These are phyloP conservation scores for Allolobophora icterica DNA, from an alignment of 2,888 invertebrate species.

Conservation along the genomic window DNA sequence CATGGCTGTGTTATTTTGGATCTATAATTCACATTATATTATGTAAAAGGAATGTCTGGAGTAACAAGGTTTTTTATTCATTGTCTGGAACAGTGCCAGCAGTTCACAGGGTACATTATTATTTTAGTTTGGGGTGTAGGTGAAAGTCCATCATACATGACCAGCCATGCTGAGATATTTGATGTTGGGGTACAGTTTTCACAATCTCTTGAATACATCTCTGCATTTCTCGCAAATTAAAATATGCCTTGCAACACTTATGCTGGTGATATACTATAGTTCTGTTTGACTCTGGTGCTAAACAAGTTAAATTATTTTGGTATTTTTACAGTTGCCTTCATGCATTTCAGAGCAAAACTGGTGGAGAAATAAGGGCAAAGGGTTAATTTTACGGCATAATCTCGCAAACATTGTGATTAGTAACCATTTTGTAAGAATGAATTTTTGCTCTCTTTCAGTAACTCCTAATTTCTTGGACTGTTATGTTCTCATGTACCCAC, in stretches of 20 bases:
- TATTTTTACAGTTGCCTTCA: too few relatives aligned
- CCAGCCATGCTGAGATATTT: neutral
- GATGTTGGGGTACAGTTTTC: neutral
- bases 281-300: neutral
- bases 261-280: neutral
- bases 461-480: neutral
- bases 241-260: neutral
- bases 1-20: neutral
- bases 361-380: neutral
- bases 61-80: neutral
- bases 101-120: neutral
- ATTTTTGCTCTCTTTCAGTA: conserved; percentile 13
- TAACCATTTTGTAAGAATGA: neutral
- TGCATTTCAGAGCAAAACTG: too few relatives aligned
- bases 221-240: neutral
- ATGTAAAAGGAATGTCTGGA: neutral
- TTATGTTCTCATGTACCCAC: neutral
- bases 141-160: neutral
- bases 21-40: neutral
- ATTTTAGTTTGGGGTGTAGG: neutral
- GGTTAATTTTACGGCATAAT: neutral
- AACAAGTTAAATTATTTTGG: neutral
- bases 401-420: neutral
- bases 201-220: neutral
- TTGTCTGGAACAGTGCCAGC: neutral